These are phyloP conservation scores for Drosophila planitibia DNA, from an alignment of 2,888 invertebrate genomes.

Conservation along the genomic window DNA sequence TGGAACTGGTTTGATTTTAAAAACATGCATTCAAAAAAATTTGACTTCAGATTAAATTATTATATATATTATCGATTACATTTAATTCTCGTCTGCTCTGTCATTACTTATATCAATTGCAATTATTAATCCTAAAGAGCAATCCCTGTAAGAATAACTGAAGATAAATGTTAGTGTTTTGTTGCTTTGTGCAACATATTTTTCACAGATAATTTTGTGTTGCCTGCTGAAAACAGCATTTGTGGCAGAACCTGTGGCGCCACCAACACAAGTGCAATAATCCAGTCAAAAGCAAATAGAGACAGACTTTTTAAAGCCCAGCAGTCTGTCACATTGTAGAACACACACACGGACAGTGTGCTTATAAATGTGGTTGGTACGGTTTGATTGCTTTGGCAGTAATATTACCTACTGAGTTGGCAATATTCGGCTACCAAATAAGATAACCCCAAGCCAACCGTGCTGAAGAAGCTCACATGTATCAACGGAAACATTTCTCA, in stretches of 20 bases:
- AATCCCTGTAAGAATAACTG: background rate
- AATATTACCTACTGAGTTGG: conserved; percentile 24
- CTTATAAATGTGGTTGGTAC: background rate
- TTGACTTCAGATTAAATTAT: too few species aligned
- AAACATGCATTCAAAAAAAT: too few species aligned
- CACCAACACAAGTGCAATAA: conserved; percentile 21
- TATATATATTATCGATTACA: background rate
- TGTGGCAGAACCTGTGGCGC: background rate
- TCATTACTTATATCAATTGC: too few species aligned
- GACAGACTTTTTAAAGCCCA: conserved; percentile 32
- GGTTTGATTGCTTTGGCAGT: conserved; percentile 12
- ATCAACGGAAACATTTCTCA: conserved; percentile 2
- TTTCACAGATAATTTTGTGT: background rate
- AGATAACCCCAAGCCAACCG: conserved; percentile 21
- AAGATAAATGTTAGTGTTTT: background rate
- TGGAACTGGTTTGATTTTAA: too few species aligned
- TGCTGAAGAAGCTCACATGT: conserved; percentile 15
- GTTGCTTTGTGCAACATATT: background rate
- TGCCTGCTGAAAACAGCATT: background rate
- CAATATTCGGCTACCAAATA: conserved; percentile 32
- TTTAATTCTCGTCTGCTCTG: background rate
- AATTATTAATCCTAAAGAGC: background rate
- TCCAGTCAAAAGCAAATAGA: conserved; percentile 45
- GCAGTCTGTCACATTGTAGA: conserved; percentile 9
- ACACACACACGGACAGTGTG: conserved; percentile 12